Base-by-base conservation (phyloP, 2,888 invertebrate genomes). In the Trachelus troglodyta region DNA sequence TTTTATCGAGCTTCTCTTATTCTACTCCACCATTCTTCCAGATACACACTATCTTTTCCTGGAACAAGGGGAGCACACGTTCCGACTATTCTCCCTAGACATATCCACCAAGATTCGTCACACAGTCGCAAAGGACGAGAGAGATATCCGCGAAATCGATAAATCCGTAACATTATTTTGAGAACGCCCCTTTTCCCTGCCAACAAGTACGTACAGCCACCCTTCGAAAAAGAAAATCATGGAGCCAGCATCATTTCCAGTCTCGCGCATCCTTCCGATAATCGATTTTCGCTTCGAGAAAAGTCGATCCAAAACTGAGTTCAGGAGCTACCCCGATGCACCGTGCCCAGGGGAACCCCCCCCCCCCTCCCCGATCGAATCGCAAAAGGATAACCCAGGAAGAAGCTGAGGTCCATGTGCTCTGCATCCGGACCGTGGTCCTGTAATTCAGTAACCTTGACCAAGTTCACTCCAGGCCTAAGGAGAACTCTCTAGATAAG, bases 1-100 rank as follows among this genome's bases (percentile, higher is more conserved):
- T 84, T 83, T 84, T 84, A 84, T 86, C 85, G 84, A 82, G 81
- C 82, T 82, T 79, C 81, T 82, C 79, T 79, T 79, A 74, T 56
- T 56, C 56, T 23, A 9, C 23, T 56, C 56, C 56, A 23, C 40
- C 40, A 40, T 40, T 40, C 33, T 33, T 71, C 30, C 71, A 9
- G 71, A 33, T 71, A 71, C 71, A 34, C 31, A 71, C 31, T 71
- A 71, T 71, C 34, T 71, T 23, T 34, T 33, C 30, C 23, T 23
- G 30, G 31, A 34, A 71, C 34, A 31, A 34, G 31, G 9, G 30
- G 71, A 4, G 71, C 30, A 56, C 71, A 71, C 15, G 30, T 71
- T 9, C 11, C 23, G 1, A 71, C 71, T 33, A 12, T 9, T 30
- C 31, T 33, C 9, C 56, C 56, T 23, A 56, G 23, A 56, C 23